phyloP scores from a whole-genome alignment of 2,888 invertebrate genomes.

The Atethmia centrago region DNA sequence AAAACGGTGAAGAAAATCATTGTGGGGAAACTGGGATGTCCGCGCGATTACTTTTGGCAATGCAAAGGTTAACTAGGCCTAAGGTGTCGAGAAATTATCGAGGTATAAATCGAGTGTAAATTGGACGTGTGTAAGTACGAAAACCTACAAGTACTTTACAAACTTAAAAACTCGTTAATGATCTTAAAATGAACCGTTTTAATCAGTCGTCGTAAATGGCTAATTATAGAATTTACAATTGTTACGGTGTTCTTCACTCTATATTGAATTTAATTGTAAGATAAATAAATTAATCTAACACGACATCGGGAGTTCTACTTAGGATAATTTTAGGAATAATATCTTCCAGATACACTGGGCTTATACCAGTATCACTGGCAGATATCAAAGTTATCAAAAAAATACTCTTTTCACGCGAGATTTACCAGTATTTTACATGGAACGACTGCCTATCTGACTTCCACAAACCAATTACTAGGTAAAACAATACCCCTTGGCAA shows the following conservation, averaged over 20 bases:
- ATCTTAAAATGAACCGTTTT: conserved; percentile 56
- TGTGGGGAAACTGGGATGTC: neutral
- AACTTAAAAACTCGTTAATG: conserved; percentile 51
- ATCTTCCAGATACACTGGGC: neutral
- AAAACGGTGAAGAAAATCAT: neutral
- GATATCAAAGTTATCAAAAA: neutral
- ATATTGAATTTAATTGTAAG: conserved; percentile 42
- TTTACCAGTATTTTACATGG: neutral
- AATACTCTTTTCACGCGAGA: neutral
- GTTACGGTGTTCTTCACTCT: conserved; percentile 42
- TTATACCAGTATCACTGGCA: neutral
- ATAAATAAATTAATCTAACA: conserved; percentile 61
- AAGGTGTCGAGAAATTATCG: neutral
- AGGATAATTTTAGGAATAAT: neutral
- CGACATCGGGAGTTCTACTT: conserved; percentile 28
- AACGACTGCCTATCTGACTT: neutral
- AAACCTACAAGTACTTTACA: conserved; percentile 46
- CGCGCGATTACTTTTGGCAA: neutral
- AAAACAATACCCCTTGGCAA: neutral
- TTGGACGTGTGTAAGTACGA: conserved; percentile 24
- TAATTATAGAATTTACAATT: conserved; percentile 58
- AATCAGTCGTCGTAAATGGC: conserved; percentile 62
- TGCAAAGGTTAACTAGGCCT: neutral
- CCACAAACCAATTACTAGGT: neutral
- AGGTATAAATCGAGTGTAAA: conserved; percentile 3